Evolutionary conservation across 2,797 vertebrate genomes (phyloP), one percentile per base, ranked within the genome.

Genomic region (Acanthurus leucopareius): DNA sequence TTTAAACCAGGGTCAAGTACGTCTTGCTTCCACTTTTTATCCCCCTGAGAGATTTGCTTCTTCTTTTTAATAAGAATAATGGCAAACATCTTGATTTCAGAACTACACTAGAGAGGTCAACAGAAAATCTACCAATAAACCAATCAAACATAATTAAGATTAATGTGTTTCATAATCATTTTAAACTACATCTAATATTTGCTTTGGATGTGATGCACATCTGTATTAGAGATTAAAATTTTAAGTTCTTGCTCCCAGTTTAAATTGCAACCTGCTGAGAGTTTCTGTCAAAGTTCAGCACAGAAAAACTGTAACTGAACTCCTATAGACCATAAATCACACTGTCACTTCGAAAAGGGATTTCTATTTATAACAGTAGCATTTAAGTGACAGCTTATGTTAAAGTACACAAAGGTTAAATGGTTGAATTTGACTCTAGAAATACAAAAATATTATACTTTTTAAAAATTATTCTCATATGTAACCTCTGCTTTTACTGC

Each of bases 341-440:
- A 2, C 3, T 76, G 88, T 86, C 87, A 83, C 77, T 88, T 91
- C 82, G 75, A 4, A 58, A 87, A 74, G 82, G 61, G 35, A 20
- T 69, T 19, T n/a, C 86, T 93, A 90, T 93, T 92, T 90, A 90
- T n/a, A 44, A 82, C 62, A 40, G 65, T 3, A 56, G 69, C 83
- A 66, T 42, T 48, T 35, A 74, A 48, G 80, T 65, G 77, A 65
- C 56, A 10, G 35, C 61, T 64, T 56, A 52, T 79, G 57, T 52
- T 22, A 9, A 60, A 71, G 64, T 25, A 32, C 51, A 49, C 47
- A 56, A 66, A 22, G 62, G 28, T 40, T 9, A 48, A 67, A 62
- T 5, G 3, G 48, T 48, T 40, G 9, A 22, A 62, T 66, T 25
- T 72, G 22, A 59, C 11, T 22, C 45, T 5, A 54, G 56, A 57